Conservation (phyloP, 2,888 invertebrate species). For the Sarcophaga variegata region DNA sequence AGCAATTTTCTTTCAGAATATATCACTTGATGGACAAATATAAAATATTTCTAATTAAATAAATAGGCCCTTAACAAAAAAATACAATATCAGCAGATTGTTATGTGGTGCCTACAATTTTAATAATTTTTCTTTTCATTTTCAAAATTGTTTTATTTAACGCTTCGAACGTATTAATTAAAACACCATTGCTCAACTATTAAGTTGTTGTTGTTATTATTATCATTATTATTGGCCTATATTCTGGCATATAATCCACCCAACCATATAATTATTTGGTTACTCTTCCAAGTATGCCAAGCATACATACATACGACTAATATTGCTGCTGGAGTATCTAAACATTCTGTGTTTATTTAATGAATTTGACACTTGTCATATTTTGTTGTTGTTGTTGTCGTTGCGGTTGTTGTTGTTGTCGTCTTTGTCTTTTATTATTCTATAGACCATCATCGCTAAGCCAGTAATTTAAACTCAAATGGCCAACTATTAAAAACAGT, state of each 20-base stretch:
- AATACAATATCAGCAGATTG: too few relatives aligned
- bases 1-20: too few relatives aligned
- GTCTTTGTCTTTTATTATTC: neutral
- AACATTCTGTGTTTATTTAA: neutral
- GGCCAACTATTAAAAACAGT: constrained; percentile 35
- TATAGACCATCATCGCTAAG: neutral
- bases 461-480: constrained; percentile 47
- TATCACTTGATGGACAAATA: too few relatives aligned
- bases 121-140: too few relatives aligned
- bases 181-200: neutral
- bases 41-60: too few relatives aligned
- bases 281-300: too few relatives aligned
- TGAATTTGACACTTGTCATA: neutral
- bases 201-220: neutral
- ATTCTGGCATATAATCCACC: neutral
- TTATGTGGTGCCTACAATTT: too few relatives aligned
- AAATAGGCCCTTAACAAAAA: too few relatives aligned
- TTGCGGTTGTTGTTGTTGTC: neutral
- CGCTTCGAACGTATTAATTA: neutral
- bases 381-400: neutral
- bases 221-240: neutral
- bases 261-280: neutral
- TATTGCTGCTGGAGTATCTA: neutral
- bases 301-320: too few relatives aligned
- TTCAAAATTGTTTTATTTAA: too few relatives aligned